Evolutionary conservation across 2,113 vertebrate species (phyloP).

Genomic region (Dissostichus mawsoni): DNA sequence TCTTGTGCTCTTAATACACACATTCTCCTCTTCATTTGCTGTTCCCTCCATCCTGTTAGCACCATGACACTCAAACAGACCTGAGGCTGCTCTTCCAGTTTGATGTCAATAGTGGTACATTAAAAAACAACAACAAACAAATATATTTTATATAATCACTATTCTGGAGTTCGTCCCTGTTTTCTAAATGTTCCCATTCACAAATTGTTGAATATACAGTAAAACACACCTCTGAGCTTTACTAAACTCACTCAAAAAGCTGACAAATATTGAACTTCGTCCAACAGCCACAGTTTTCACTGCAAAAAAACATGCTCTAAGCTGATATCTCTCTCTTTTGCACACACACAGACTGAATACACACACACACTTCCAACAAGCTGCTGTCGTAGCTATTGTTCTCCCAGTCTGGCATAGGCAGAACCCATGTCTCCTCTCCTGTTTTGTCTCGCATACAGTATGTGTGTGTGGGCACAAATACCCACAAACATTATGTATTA

Average conservation of each 20-base stretch:
- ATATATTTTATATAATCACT: background rate
- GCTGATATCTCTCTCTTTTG: background rate
- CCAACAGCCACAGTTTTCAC: background rate
- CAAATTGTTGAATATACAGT: background rate
- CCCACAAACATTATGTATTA: constrained; percentile 55
- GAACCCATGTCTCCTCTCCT: constrained; percentile 71
- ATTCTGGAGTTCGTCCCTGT: too few relatives aligned
- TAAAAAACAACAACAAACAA: background rate
- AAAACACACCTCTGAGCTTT: background rate
- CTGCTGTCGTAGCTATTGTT: constrained; percentile 72
- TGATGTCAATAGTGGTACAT: background rate
- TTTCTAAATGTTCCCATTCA: too few relatives aligned
- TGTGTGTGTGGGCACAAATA: constrained; percentile 52
- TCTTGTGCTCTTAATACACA: constrained; percentile 36
- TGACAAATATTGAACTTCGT: background rate
- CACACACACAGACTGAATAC: background rate
- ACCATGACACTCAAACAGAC: background rate
- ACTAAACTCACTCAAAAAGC: background rate
- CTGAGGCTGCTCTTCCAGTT: background rate
- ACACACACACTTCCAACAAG: constrained; percentile 54
- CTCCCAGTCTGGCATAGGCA: constrained; percentile 77
- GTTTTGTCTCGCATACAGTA: constrained; percentile 49
- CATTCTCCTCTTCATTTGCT: constrained; percentile 20
- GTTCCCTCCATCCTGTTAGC: constrained; percentile 8
- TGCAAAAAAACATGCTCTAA: constrained; percentile 11